phyloP scores from a whole-genome alignment of 2,113 vertebrate species.

The Rissa tridactyla region DNA sequence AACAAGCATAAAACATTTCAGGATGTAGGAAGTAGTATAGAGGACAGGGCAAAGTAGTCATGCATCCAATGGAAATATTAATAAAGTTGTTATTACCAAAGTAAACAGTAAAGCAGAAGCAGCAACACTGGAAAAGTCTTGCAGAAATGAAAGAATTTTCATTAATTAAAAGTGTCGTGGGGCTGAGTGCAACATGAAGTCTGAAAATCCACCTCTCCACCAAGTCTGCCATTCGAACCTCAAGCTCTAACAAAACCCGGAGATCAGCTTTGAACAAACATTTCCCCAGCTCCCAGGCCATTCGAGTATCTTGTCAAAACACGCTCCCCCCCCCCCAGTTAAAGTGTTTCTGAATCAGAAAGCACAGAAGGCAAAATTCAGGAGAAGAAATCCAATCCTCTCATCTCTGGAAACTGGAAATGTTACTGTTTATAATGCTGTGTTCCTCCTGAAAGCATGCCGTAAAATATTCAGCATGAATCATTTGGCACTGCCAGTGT shows the following conservation, averaged over 20 bases:
- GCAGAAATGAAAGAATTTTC: background rate
- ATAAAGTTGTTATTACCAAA: background rate
- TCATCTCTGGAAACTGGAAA: background rate
- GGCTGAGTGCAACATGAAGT: background rate
- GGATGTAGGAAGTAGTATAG: background rate
- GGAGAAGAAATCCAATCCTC: background rate
- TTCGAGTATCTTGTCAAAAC: background rate
- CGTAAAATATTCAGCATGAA: background rate
- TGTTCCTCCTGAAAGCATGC: background rate
- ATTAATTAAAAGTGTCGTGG: background rate
- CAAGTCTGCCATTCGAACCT: background rate
- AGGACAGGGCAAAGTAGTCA: background rate
- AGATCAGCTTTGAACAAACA: background rate
- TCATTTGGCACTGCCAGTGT: background rate
- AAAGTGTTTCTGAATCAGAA: background rate
- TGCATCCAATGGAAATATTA: background rate
- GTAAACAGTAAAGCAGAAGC: background rate
- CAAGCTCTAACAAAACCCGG: background rate
- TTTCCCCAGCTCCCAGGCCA: background rate
- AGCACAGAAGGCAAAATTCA: background rate
- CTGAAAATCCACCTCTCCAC: background rate
- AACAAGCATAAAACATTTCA: background rate
- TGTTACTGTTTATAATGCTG: background rate
- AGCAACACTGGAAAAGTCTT: background rate
- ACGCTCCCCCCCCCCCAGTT: background rate